Evolutionary conservation across 2,888 invertebrate species (phyloP), one percentile per base, ranked within the genome.

Genomic region (Phalera bucephala): DNA sequence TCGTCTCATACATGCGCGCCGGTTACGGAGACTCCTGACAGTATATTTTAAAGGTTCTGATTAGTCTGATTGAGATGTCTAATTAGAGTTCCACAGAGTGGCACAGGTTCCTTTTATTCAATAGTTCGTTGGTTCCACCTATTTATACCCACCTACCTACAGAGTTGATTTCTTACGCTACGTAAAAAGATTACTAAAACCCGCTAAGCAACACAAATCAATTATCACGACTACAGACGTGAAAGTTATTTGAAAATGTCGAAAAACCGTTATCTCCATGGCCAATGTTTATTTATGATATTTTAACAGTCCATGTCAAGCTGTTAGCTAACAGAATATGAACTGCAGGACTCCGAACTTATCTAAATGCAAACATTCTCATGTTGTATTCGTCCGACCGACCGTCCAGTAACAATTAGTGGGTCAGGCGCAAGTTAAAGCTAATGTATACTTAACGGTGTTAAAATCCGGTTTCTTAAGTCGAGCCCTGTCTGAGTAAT

Each of bases 381-480:
- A n/a, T 42, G 52, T 58, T 49, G 55, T n/a, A n/a, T n/a, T n/a
- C n/a, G n/a, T n/a, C 52, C 52, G 46, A 47, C 35, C 45, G 38
- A 41, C 49, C 52, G 50, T 47, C 61, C 55, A 61, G 56, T 65
- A n/a, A 64, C 70, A 75, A 77, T 72, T 74, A 80, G 77, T 83
- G 67, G 82, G 85, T 77, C 86, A 81, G 59, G 49, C 66, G 49
- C 51, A 65, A 67, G 56, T 69, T 72, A 64, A 66, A 58, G 58
- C 64, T 66, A 66, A 75, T 66, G 72, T 78, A 52, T 72, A 61
- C 64, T 82, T 87, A 86, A 87, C 86, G 85, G 87, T 79, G 54
- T 59, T 45, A 42, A 64, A 78, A 78, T 69, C 77, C 75, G 78
- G 78, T 82, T 76, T 60, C 57, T 52, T 46, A 55, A 65, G 53